These are phyloP conservation scores for Cryptus viduatorius DNA, from an alignment of 2,888 invertebrate species.

Conservation along the genomic window DNA sequence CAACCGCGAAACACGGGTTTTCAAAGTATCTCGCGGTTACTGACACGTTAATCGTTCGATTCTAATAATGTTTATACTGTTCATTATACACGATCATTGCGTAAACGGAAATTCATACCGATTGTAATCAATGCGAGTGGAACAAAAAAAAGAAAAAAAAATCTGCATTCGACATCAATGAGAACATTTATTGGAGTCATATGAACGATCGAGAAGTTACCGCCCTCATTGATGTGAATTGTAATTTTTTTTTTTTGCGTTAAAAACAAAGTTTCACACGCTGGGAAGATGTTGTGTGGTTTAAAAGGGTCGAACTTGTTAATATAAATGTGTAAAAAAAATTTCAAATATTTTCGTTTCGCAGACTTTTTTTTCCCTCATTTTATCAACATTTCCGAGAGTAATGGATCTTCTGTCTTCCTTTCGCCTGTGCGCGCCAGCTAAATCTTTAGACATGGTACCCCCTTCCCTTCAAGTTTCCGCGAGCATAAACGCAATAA, in stretches of 20 bases:
- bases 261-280: too few species aligned
- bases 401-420: slow-evolving; percentile 26
- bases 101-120: too few species aligned
- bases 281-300: too few species aligned
- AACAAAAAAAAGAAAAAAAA: too few species aligned
- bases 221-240: too few species aligned
- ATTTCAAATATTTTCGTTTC: neutral
- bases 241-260: too few species aligned
- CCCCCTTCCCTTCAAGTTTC: slow-evolving; percentile 59
- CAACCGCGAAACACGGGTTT: slow-evolving; percentile 28
- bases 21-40: slow-evolving; percentile 21
- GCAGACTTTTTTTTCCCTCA: neutral
- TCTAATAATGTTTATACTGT: slow-evolving; percentile 21
- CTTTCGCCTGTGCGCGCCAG: slow-evolving; percentile 12
- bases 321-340: neutral
- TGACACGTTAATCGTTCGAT: slow-evolving; percentile 44
- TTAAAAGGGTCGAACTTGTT: neutral
- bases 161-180: too few species aligned
- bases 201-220: too few species aligned
- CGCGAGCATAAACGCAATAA: slow-evolving; percentile 82
- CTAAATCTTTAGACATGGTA: slow-evolving; percentile 43
- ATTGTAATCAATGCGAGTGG: too few species aligned
- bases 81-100: neutral
- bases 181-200: too few species aligned
- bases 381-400: slow-evolving; percentile 48